Base-by-base conservation (phyloP, 2,113 vertebrate genomes). In the Bufo bufo region DNA sequence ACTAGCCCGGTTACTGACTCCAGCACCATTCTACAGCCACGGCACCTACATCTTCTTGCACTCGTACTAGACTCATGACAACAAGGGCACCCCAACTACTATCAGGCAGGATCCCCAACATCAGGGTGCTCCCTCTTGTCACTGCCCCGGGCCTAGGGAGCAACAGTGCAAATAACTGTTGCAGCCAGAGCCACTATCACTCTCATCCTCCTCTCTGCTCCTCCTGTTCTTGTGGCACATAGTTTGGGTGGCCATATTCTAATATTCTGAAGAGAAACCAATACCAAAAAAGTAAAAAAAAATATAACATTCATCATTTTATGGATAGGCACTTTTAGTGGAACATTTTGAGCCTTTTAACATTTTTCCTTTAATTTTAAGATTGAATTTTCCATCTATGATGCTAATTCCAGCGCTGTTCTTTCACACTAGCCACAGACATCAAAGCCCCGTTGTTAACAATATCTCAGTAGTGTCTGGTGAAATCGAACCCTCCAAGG, bases 401-500 rank as follows among this genome's bases (percentile, higher is more conserved):
- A 81, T 81, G 78, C 78, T 81, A 81, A 81, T 81, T 81, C 78
- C 78, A 81, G 78, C 23, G 4, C 78, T 81, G 23, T 61, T 81
- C 23, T 19, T 81, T 81, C 56, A 81, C 78, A 61, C 78, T 81
- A 47, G 56, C 78, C 56, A 81, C 58, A 81, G 78, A 81, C 78
- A 81, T 81, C 78, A 81, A 81, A 81, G 78, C 78, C 56, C 6
- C 20, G 23, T 43, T 11, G 56, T 81, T 81, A 81, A 81, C 58
- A 81, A 81, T 59, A 61, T 81, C 23, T 81, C 56, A 43, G 58
- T 59, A 45, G 78, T 81, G 78, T 81, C 78, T 81, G 58, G 78
- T 81, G 78, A 81, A 81, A 81, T 61, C 7, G 54, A 81, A 59
- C 78, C 78, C 78, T 81, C 78, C 78, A 59, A 81, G 78, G 78